phyloP scores from a whole-genome alignment of 53 echinoderm and acorn worm genomes.

The Echinometra lucunter region DNA sequence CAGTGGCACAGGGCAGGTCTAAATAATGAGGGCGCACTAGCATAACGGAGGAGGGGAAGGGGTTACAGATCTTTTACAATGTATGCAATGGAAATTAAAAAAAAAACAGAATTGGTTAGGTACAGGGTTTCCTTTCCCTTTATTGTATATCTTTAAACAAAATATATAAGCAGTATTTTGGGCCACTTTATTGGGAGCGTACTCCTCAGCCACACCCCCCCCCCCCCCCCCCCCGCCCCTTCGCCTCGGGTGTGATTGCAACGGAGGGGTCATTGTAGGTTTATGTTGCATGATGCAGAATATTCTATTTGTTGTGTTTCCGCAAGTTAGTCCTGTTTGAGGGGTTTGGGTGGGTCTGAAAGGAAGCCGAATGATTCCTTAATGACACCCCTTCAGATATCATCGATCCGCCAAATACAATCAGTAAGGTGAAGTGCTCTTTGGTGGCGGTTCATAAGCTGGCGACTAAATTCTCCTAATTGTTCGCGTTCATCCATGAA shows the following conservation, averaged over 20 bases:
- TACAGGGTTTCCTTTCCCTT: no score
- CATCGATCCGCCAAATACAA: neutral
- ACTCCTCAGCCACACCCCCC: no score
- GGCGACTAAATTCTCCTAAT: constrained; percentile 47
- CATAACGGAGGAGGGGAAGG: no score
- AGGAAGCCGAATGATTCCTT: constrained; percentile 1
- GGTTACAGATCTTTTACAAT: no score
- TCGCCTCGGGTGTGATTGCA: neutral
- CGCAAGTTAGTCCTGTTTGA: neutral
- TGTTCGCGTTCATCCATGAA: constrained; percentile 50
- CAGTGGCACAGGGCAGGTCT: no score
- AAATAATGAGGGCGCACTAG: no score
- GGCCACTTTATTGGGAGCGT: no score
- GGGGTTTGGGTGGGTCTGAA: neutral
- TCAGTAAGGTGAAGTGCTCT: neutral
- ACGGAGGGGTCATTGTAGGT: neutral
- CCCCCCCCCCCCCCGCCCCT: no score
- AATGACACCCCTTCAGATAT: constrained; percentile 11
- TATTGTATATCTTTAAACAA: no score
- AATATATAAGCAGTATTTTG: no score
- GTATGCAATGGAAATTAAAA: no score
- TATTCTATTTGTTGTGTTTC: neutral
- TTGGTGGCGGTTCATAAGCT: neutral
- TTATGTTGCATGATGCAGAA: neutral
- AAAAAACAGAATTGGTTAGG: no score